Evolutionary conservation across 2,113 vertebrate genomes (phyloP), one percentile per base, ranked within the genome.

Genomic region (Condylura cristata): DNA sequence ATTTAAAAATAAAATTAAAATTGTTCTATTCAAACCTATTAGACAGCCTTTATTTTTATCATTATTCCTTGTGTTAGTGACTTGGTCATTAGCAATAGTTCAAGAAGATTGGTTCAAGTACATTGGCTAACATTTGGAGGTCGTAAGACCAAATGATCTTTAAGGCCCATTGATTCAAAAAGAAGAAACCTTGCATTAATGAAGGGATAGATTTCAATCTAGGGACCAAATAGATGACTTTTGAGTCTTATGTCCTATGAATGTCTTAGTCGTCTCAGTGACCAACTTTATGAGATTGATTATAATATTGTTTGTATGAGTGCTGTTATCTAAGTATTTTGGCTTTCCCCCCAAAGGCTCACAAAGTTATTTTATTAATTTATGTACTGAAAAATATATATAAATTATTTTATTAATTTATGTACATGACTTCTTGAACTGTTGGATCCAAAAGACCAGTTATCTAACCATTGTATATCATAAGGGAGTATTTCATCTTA

Each of bases 351-450:
- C 44, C 7, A 20, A 91, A 82, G 16, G 44, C 30, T 95, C 41
- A 92, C 68, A 85, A 81, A 61, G 20, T 13, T 17, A 34, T 34
- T 34, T 66, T n/a, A 68, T 68, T 68, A 17, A 12, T 18, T 68
- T 68, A 18, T 68, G 20, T 68, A 18, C 32, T 68, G 65, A 34
- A 68, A 68, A 30, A 66, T 37, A 32, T 8, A 51, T 51, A 56
- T 6, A 56, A 48, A 12, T 48, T 79, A 78, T 74, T 94, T 94
- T 94, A 83, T 84, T 86, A 91, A 14, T 17, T 60, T 92, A 76
- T 76, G n/a, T 2, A 3, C 11, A 28, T 48, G 39, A 81, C 22
- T 71, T 92, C 74, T 75, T 86, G 61, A 97, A 83, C 32, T 87
- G 30, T n/a, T 75, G 28, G 83, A 84, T 87, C 60, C 18, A 58